Conservation (phyloP, 2,888 invertebrate species). For the Pyrochroa serraticornis region DNA sequence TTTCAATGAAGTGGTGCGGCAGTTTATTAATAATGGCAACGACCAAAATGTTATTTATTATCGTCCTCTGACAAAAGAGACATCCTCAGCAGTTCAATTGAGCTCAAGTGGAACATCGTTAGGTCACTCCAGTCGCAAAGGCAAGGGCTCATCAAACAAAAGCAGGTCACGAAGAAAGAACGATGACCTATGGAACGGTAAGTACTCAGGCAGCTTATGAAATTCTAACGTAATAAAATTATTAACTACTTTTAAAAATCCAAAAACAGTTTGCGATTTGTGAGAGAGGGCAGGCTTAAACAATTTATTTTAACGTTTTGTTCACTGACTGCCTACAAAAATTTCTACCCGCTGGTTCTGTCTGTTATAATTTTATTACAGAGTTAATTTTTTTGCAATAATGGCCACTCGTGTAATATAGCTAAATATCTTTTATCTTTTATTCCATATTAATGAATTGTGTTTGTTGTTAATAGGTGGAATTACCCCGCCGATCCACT, state of each 20-base stretch:
- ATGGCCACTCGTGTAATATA: no score
- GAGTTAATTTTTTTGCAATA: no score
- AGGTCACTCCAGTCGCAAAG: constrained; percentile 66
- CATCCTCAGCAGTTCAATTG: constrained; percentile 55
- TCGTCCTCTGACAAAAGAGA: constrained; percentile 69
- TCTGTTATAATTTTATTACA: no score
- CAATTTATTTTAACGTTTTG: no score
- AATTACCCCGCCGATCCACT: constrained; percentile 72
- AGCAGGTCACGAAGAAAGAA: constrained; percentile 75
- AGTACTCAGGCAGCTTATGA: constrained; percentile 28
- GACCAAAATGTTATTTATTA: constrained; percentile 94
- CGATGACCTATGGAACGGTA: constrained; percentile 80
- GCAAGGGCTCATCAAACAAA: constrained; percentile 77
- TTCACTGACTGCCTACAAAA: no score
- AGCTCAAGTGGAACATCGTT: constrained; percentile 43
- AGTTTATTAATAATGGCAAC: constrained; percentile 84
- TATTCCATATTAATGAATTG: constrained; percentile 1
- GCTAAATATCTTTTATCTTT: constrained; percentile 1
- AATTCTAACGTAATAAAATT: no score
- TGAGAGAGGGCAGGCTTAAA: no score
- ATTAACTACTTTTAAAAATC: no score
- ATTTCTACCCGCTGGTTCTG: no score
- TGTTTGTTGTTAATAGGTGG: constrained; percentile 68
- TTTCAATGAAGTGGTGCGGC: constrained; percentile 96
- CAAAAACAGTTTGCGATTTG: no score